These are phyloP conservation scores for Drosophila athabasca DNA, from an alignment of 1,140 invertebrate genomes.

Conservation along the genomic window DNA sequence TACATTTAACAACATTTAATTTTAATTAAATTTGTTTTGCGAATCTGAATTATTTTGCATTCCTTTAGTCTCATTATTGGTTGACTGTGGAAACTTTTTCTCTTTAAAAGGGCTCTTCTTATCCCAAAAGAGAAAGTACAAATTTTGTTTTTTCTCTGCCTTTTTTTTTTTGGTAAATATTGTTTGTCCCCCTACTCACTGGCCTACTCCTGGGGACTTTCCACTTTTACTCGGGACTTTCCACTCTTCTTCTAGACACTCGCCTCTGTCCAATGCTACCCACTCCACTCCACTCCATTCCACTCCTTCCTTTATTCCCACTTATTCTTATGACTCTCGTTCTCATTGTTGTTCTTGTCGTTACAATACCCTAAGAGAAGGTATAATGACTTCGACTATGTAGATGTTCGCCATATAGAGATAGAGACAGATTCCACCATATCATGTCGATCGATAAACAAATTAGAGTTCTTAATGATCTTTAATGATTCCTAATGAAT, in stretches of 20 bases:
- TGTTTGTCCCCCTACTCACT: too few species aligned
- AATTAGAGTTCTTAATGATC: neutral
- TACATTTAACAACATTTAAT: neutral
- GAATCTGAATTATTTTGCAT: neutral
- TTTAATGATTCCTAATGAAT: too few species aligned
- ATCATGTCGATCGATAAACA: too few species aligned
- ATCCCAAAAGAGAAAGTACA: neutral
- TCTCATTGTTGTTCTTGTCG: constrained; percentile 43
- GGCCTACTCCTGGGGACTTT: too few species aligned
- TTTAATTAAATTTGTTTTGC: constrained; percentile 7
- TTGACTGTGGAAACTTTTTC: constrained; percentile 21
- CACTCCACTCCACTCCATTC: constrained; percentile 7
- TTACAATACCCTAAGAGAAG: too few species aligned
- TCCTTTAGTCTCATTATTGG: constrained; percentile 20
- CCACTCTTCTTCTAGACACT: too few species aligned
- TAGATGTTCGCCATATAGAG: too few species aligned
- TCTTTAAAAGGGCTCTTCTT: neutral
- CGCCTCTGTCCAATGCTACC: neutral
- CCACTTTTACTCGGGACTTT: too few species aligned
- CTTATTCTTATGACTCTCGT: constrained; percentile 39
- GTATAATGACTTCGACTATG: too few species aligned
- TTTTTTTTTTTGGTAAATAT: neutral
- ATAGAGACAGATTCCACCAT: neutral
- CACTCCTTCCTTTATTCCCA: constrained; percentile 24
- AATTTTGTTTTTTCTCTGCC: neutral